Evolutionary conservation across 1,140 invertebrate genomes (phyloP), one percentile per base, ranked within the genome.

Genomic region (Metaphire vulgaris): DNA sequence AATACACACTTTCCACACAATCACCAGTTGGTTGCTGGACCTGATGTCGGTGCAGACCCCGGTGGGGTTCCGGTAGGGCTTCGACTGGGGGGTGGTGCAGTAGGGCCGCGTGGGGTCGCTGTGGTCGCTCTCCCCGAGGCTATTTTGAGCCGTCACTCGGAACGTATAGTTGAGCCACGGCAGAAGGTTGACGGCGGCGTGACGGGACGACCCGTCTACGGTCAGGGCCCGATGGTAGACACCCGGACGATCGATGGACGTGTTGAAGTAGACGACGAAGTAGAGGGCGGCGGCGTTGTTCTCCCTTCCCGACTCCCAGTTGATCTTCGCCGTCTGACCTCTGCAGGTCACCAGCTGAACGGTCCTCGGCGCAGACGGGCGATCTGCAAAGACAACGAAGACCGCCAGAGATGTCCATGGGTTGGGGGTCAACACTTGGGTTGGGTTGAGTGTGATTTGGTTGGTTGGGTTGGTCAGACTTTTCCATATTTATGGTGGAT

Each of bases 151-250:
- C 67, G 95, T 89, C 0, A 99, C 93, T 66, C 96, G 88, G 89
- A 97, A 99, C 0, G 95, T 98, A 82, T 98, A 99, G 86, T 98
- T 98, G 0, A 93, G 90, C 92, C 93, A 97, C 0, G 96, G 95
- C 30, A 66, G 34, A 16, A 72, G 75, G 26, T 56, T 56, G 41
- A 56, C 21, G 41, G 41, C 41, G 21, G 41, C 41, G 21, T 56
- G 41, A 12, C 41, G 41, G 41, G 41, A 6, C 6, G 41, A 6
- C 6, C 41, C 41, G 21, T 56, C 41, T 6, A 56, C 41, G 6
- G 41, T 56, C 6, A 56, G 6, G 6, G 6, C 41, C 41, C 31
- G 16, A n/a, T n/a, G 72, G 72, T 41, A 33, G 26, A 21, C 90
- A 84, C 96, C 94, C 0, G 94, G 94, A 15, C 92, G 16, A 33